These are phyloP conservation scores for Ephestia elutella DNA, from an alignment of 1,140 invertebrate species.

Conservation along the genomic window DNA sequence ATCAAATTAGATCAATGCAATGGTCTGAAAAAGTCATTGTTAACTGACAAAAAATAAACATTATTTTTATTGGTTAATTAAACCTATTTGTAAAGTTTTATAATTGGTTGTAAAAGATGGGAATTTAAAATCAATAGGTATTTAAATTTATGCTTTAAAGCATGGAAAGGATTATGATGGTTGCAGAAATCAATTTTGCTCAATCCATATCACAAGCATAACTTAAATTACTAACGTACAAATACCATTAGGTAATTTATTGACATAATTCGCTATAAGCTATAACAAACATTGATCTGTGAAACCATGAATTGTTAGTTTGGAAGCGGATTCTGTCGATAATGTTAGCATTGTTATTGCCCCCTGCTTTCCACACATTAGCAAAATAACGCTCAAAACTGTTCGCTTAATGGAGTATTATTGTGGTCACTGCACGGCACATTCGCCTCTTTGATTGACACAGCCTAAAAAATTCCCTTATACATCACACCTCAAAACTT, in stretches of 20 bases:
- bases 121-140: too few species aligned
- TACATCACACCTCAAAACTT: neutral
- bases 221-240: too few species aligned
- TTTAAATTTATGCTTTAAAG: too few species aligned
- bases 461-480: constrained; percentile 19
- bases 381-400: constrained; percentile 47
- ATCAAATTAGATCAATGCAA: too few species aligned
- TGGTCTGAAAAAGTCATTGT: too few species aligned
- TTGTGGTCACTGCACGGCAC: constrained; percentile 42
- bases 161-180: too few species aligned
- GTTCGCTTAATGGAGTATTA: constrained; percentile 47
- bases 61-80: too few species aligned
- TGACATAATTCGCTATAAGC: neutral
- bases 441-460: constrained; percentile 22
- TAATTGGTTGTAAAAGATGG: too few species aligned
- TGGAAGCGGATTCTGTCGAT: constrained; percentile 1
- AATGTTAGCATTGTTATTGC: constrained; percentile 10
- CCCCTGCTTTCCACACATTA: constrained; percentile 26
- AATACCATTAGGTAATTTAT: neutral
- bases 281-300: neutral
- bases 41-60: too few species aligned
- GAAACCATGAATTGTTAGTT: neutral
- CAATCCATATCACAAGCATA: too few species aligned
- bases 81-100: too few species aligned
- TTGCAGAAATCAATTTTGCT: too few species aligned